Conservation (phyloP, 2,113 vertebrate species). For the Mustela lutreola region DNA sequence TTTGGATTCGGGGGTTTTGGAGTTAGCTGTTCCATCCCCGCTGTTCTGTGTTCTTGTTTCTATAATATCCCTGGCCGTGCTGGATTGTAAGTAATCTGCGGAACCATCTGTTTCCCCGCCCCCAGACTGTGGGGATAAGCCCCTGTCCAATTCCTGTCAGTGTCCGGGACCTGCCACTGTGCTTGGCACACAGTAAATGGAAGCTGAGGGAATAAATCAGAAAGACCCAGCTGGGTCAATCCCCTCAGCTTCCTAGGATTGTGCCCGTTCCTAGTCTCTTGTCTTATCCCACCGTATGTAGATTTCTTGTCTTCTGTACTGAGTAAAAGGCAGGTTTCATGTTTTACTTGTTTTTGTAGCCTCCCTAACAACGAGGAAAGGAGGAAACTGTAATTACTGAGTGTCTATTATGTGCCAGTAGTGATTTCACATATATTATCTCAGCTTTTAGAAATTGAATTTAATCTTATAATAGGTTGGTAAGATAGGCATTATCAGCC, state of each 20-base stretch:
- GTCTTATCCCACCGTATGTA: background rate
- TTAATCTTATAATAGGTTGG: constrained; percentile 57
- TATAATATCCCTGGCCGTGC: background rate
- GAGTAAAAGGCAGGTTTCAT: constrained; percentile 27
- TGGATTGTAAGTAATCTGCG: constrained; percentile 53
- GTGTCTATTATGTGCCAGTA: constrained; percentile 38
- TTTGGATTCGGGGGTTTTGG: background rate
- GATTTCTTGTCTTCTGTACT: constrained; percentile 33
- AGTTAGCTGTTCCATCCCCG: background rate
- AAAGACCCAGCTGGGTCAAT: constrained; percentile 28
- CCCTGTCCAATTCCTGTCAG: background rate
- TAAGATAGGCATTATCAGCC: background rate
- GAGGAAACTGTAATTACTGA: constrained; percentile 31
- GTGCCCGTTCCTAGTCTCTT: background rate
- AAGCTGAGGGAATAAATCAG: constrained; percentile 1
- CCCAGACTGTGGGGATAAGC: constrained; percentile 16
- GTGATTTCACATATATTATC: constrained; percentile 39
- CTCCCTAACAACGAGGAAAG: background rate
- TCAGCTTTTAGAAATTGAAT: constrained; percentile 35
- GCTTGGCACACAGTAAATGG: constrained; percentile 34
- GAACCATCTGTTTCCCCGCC: constrained; percentile 44
- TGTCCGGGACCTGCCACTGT: background rate
- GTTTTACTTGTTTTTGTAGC: constrained; percentile 49
- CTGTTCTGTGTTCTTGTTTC: background rate
- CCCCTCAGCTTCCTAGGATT: background rate